Base-by-base conservation (phyloP, 2,113 vertebrate genomes). In the Sceloporus undulatus region DNA sequence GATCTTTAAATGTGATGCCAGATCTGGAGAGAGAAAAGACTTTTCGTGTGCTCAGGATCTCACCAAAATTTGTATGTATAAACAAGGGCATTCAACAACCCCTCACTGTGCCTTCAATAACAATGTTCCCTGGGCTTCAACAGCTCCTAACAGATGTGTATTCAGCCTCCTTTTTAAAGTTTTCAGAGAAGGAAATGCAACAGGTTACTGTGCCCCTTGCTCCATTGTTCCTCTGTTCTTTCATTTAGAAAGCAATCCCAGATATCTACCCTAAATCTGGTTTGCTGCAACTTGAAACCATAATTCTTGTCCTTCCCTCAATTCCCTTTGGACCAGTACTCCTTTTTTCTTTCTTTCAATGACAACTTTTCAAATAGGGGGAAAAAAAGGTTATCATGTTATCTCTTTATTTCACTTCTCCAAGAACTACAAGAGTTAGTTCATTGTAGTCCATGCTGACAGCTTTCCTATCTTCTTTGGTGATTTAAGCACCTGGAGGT, bases 161-260 rank as follows among this genome's bases (percentile, higher is more conserved):
- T 84, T 73, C 82, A 74, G 38, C 34, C 23, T 84, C 29, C 82
- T 8, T 74, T 73, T 27, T 29, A 82, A 48, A 29, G 48, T 48
- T 8, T 52, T 52, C 25, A 71, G n/a, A 34, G 54, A 52, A 83
- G 27, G 27, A 84, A 71, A n/a, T 59, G n/a, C 52, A 10, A 75
- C 21, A 75, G 56, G 52, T 75, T 59, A 48, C 59, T 71, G 9
- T 59, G 59, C n/a, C 54, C n/a, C 42, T 65, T 73, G 27, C 52
- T 70, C 82, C 42, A 14, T 25, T 84, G 68, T 84, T 48, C 68
- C 9, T 54, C 19, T 71, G 40, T 21, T 13, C 42, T 71, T 54
- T 16, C 82, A 73, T 27, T 29, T 73, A 85, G 70, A 75, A 82
- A 82, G 62, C 81, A 81, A 81, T 56, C 19, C 23, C 23, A 27